Base-by-base conservation (phyloP, 2,113 vertebrate species). In the Sialia sialis region DNA sequence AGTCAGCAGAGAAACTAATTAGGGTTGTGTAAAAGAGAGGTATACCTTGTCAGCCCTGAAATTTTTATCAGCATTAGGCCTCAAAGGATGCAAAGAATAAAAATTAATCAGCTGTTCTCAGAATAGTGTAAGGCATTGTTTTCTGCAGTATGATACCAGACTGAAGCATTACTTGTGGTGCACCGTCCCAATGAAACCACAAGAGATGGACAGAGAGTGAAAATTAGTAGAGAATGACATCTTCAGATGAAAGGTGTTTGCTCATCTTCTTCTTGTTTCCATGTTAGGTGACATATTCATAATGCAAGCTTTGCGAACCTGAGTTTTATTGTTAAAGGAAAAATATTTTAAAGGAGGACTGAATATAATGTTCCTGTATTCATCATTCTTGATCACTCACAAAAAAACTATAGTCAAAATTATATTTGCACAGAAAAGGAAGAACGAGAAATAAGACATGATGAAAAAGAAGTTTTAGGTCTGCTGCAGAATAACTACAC, bases 161-260 rank as follows among this genome's bases (percentile, higher is more conserved):
- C 11, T 36, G 44, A 82, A 38, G 13, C 1, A 5, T 32, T 16
- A 19, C 3, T 79, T 0, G 0, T n/a, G 25, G 22, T 2, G 2
- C 76, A 25, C 16, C 38, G 34, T 63, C 23, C 36, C 26, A 77
- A 4, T 23, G 30, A 73, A 34, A 4, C 2, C 34, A 62, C 23
- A 75, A 36, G 10, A 32, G 25, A 21, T 22, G 6, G 10, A 43
- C 2, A 39, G 69, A 26, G 7, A 62, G 7, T 44, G 46, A 30
- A 58, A 89, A 72, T 54, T 30, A 23, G 9, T 67, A 67, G 48
- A 48, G 29, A 39, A 83, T 63, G 4, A 23, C 11, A 36, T 74
- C 3, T 69, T 87, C 20, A 69, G 16, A 34, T 15, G n/a, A 62
- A 74, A 74, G 7, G 1, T 32, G 5, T 73, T 92, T 69, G 10